Base-by-base conservation (phyloP, 2,888 invertebrate species). In the Marasmarcha lunaedactyla region DNA sequence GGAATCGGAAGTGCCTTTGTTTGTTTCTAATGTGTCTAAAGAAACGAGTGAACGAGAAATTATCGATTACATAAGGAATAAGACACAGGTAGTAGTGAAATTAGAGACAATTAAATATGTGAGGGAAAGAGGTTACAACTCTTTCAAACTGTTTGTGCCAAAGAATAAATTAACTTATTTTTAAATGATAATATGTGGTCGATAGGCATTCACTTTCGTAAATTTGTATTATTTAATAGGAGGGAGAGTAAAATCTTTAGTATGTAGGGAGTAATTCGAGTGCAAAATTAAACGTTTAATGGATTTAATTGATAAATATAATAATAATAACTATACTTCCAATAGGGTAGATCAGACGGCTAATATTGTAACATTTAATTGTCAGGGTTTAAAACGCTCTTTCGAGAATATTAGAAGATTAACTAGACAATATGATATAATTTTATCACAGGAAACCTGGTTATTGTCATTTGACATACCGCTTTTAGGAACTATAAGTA, bases 321-420 rank as follows among this genome's bases (percentile, higher is more conserved):
- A 27, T 39, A 15, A 5, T 5, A 4, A 9, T 26, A 25, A 4
- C 11, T 30, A 7, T 25, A 6, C 25, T 25, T 6, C 25, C 5
- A 5, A 9, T n/a, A n/a, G n/a, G n/a, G n/a, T n/a, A n/a, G n/a
- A n/a, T n/a, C n/a, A n/a, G 3, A 30, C 6, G n/a, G 30, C 30
- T 3, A 35, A 15, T 20, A 38, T 54, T 13, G 33, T 48, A 5
- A 47, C 38, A 15, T 54, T 53, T 40, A 54, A 55, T 26, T 54
- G 54, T 36, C 51, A 48, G 36, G 43, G 30, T 25, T 33, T 54
- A 0, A 51, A 43, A 11, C 36, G 52, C 1, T 51, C 50, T 1
- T 35, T 47, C 4, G 49, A 52, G 12, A 26, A 36, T 13, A 36
- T 39, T 3, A 34, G 35, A 14, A 27, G 9, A 12, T 10, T 36